Conservation (phyloP, 2,888 invertebrate genomes). For the Gibbula magus region DNA sequence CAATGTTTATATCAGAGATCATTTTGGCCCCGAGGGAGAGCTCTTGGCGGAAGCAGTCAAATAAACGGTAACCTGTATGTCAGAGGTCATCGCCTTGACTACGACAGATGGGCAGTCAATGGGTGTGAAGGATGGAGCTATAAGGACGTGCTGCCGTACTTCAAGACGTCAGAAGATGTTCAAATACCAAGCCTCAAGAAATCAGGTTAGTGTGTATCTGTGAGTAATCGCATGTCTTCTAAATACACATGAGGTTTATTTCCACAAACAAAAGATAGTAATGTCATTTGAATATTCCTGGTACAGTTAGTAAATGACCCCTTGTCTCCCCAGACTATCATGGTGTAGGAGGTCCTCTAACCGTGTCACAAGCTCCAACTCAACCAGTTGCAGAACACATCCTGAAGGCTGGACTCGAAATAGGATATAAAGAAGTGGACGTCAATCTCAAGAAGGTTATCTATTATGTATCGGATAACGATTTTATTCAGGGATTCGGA, state of each 20-base stretch:
- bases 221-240: too few species aligned
- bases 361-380: constrained; percentile 48
- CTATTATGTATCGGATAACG: background rate
- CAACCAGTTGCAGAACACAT: constrained; percentile 57
- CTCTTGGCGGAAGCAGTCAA: constrained; percentile 90
- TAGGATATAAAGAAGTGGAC: constrained; percentile 78
- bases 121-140: constrained; percentile 93
- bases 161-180: constrained; percentile 78
- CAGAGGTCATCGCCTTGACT: constrained; percentile 88
- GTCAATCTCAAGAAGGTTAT: constrained; percentile 75
- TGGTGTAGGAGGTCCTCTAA: constrained; percentile 62
- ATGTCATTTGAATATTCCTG: background rate
- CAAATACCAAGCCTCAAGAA: constrained; percentile 44
- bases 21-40: constrained; percentile 91
- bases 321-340: constrained; percentile 53
- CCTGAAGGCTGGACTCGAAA: constrained; percentile 79
- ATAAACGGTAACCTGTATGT: constrained; percentile 94
- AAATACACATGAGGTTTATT: too few species aligned
- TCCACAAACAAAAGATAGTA: too few species aligned
- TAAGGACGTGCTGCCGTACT: constrained; percentile 83
- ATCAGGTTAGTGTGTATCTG: background rate
- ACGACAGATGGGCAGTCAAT: constrained; percentile 88
- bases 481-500: background rate
- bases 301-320: too few species aligned
- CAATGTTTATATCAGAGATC: constrained; percentile 78